Evolutionary conservation across 2,888 invertebrate species (phyloP), one percentile per base, ranked within the genome.

Genomic region (Lottia scabra): DNA sequence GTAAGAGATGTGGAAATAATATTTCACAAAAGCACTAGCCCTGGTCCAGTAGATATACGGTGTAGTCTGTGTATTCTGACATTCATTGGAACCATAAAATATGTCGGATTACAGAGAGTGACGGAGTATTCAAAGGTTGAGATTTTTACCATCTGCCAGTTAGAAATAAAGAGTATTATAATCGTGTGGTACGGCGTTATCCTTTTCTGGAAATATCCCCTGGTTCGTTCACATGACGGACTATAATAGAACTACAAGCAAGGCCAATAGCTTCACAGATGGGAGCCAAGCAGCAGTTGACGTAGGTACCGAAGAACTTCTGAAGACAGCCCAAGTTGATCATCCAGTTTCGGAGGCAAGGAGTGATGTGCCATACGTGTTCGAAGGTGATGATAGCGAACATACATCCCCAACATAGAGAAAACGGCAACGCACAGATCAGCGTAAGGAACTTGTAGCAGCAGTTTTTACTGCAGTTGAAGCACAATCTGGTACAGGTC

Each of bases 281-380:
- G 93, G 67, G 94, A 94, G 94, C 38, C 26, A 48, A 44, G 13
- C 46, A 68, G 44, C 64, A 70, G 69, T 93, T 93, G 86, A 94
- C 70, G 30, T 67, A 26, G 44, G 44, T 16, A 26, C 93, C 89
- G 91, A 91, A 63, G 64, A 56, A 67, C 65, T 56, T 73, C 65
- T 68, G 46, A 16, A 67, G n/a, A 56, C 71, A 74, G 3, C 65
- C 65, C 10, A 72, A 15, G 84, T 92, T 92, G 82, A 94, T 93
- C 89, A 93, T 93, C 87, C 92, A 91, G 76, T 87, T 91, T 71
- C 93, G 91, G 63, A 94, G 88, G 73, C 92, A 92, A 0, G 94
- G 94, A 0, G 92, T 92, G n/a, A 92, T 90, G 84, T 93, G 93
- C 94, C 94, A 94, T 83, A 94, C 93, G 90, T 94, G 93, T 62